Evolutionary conservation across 2,113 vertebrate species (phyloP), one percentile per base, ranked within the genome.

Genomic region (Propithecus coquereli): DNA sequence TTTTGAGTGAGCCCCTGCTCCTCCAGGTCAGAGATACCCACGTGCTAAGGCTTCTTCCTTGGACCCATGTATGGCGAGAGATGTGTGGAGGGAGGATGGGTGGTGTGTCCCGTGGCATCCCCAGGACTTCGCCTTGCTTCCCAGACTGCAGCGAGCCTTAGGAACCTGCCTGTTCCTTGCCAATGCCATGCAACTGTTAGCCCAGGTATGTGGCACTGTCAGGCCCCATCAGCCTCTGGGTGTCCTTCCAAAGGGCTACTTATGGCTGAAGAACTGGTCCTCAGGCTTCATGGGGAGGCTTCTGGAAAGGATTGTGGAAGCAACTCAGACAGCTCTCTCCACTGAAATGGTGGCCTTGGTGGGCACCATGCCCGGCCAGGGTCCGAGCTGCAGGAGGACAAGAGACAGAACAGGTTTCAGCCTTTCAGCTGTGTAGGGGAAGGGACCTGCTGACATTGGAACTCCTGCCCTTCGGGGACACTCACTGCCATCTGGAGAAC

Each of bases 181-280:
- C 40, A 27, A 45, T 74, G 40, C 71, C 71, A 74, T 25, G 1
- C 14, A 2, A 32, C 73, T 98, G 47, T 98, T 98, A 98, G 98
- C 91, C 92, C 98, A 54, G 98, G 98, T 0, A 97, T 98, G 88
- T 94, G 54, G 97, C 98, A 87, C 97, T 96, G 0, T 47, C 95
- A 0, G 98, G 98, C 11, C 98, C 98, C 0, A 95, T 97, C 94
- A 98, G 98, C 95, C 97, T 98, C 52, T 96, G 98, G 1, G 98
- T 98, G 95, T 96, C 97, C 66, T 98, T 98, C 96, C 61, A 63
- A 30, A 63, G 27, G 61, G 98, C 47, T 97, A 92, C 87, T 98
- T 98, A 81, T 98, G 97, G 95, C 95, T 98, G 88, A 97, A 98
- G 90, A 97, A 98, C 95, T 96, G 97, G 97, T 98, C 95, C 97